Base-by-base conservation (phyloP, 2,888 invertebrate genomes). In the Ornithoptera alexandrae region DNA sequence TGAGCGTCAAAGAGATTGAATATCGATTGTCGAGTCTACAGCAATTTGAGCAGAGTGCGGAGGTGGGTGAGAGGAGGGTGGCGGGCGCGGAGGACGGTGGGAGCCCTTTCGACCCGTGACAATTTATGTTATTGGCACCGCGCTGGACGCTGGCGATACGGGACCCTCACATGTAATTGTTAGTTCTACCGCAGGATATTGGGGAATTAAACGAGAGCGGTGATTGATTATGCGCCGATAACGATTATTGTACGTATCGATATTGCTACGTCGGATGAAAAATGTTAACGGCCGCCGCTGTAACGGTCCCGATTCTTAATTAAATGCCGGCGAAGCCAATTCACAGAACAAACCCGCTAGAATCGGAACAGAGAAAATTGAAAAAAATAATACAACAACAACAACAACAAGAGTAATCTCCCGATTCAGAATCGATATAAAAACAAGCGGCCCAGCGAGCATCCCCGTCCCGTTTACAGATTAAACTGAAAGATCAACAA, bases 1-100 rank as follows among this genome's bases (percentile, higher is more conserved):
- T 87, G 18, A 87, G 88, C 86, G 88, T 89, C 89, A 90, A 90
- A 90, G 90, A 92, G 91, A 92, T 91, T 92, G 92, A 92, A 90
- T 92, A 92, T 92, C 90, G 92, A 92, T 92, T 92, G 89, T 87
- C 79, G 85, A 87, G 83, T 86, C 88, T 88, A 88, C 88, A 86
- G 89, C 90, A 87, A 90, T 90, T 85, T 85, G 84, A 78, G 78
- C 74, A 71, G 72, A 74, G 72, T 70, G 70, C 65, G 72, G 71
- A 71, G 73, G 72, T 65, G 75, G 73, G 71, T 69, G 76, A 69
- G 74, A 71, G 74, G 71, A 75, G 69, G 75, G 76, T 65, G 67
- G 65, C 59, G 74, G 64, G 68, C 65, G 75, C 67, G 71, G 72
- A 62, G 67, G 67, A 71, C 74, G 78, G 74, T 77, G 79, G 79